Conservation (phyloP, 2,113 vertebrate genomes). For the Sus scrofa region DNA sequence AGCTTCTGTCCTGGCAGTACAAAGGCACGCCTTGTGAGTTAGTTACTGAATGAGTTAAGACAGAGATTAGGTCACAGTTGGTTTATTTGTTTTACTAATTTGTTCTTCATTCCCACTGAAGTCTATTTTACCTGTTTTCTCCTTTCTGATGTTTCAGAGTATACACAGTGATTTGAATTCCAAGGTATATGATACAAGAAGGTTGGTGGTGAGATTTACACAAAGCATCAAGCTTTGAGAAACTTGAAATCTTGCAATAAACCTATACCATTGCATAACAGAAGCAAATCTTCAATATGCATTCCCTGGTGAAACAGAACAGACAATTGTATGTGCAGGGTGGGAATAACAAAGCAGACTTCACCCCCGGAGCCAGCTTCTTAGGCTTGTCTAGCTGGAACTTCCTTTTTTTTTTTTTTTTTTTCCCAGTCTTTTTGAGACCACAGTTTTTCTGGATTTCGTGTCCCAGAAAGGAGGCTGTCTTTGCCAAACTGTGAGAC, state of each 20-base stretch:
- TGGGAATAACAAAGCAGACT: background rate
- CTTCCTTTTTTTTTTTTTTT: background rate
- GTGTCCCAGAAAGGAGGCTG: conserved; percentile 40
- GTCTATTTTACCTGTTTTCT: background rate
- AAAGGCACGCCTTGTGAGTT: accelerated
- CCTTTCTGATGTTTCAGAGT: conserved; percentile 6
- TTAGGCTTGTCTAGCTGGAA: background rate
- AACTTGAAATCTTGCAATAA: background rate
- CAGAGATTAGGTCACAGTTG: background rate
- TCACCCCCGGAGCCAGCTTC: no score
- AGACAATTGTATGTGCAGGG: no score
- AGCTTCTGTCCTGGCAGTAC: no score
- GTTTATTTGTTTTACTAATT: background rate
- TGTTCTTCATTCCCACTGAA: background rate
- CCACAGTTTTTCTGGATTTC: background rate
- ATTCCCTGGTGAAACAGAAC: background rate
- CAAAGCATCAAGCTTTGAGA: background rate
- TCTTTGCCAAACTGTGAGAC: conserved; percentile 71
- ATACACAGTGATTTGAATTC: background rate
- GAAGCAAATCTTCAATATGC: background rate
- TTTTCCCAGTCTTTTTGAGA: background rate
- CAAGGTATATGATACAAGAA: background rate
- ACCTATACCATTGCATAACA: background rate
- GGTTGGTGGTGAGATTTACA: background rate
- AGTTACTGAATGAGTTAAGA: background rate